Evolutionary conservation across 2,797 vertebrate genomes (phyloP).

Genomic region (Simalia tracyae): DNA sequence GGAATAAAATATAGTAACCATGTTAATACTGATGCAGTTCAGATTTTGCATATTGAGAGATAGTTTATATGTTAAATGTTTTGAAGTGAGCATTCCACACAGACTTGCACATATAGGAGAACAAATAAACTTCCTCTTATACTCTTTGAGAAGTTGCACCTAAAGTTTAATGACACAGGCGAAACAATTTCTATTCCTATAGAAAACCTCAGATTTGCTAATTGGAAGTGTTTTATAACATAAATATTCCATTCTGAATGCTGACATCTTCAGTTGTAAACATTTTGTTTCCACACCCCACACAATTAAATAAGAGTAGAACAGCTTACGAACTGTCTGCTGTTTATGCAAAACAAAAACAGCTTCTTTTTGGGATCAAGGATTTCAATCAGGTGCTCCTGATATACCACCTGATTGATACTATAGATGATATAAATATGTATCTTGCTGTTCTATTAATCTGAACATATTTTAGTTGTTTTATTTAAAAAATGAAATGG

Average conservation of each 20-base stretch:
- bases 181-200: not conserved
- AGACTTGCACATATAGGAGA: slow-evolving; percentile 7
- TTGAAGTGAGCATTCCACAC: slow-evolving; percentile 16
- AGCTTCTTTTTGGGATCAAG: not conserved
- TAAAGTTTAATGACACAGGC: slow-evolving; percentile 26
- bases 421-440: not conserved
- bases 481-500: not conserved
- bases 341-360: not conserved
- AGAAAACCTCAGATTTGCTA: slow-evolving; percentile 17
- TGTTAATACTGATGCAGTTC: slow-evolving; percentile 44
- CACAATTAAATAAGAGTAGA: slow-evolving; percentile 31
- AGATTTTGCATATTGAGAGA: slow-evolving; percentile 28
- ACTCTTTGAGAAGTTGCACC: slow-evolving; percentile 11
- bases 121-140: not conserved
- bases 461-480: not conserved
- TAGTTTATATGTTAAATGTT: not conserved
- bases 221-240: slow-evolving; percentile 7
- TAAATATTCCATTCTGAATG: not conserved
- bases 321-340: not conserved
- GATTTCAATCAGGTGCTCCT: not conserved
- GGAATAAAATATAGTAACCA: not conserved
- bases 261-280: not conserved
- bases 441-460: slow-evolving; percentile 6
- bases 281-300: slow-evolving; percentile 14
- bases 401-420: not conserved